Percentiles rank a stretch among this genome's conserved stretches.
phyloP scores from a whole-genome alignment of 2,888 invertebrate genomes.

The Alloscopus bannaensis region DNA sequence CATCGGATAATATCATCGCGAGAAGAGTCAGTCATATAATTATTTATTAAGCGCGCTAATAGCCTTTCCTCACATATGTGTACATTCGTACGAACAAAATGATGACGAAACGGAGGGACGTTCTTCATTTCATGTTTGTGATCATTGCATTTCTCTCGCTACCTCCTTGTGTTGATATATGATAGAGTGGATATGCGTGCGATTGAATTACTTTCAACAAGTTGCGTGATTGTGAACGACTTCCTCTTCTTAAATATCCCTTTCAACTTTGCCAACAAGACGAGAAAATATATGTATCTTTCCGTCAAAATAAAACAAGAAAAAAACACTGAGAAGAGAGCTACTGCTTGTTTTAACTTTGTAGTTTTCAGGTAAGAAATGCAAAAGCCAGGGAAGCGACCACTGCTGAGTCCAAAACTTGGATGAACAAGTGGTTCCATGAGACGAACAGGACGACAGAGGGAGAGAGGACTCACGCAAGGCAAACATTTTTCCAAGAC shows the following conservation, averaged over 20 bases:
- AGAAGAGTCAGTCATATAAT: slow-evolving; percentile 25
- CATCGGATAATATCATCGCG: slow-evolving; percentile 26
- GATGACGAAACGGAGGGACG: no score
- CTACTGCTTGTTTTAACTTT: neutral
- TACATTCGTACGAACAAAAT: no score
- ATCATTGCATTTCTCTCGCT: no score
- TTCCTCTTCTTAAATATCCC: slow-evolving; percentile 65
- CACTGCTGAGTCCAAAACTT: neutral
- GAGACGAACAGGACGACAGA: slow-evolving; percentile 14
- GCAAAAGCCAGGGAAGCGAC: neutral
- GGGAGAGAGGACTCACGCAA: neutral
- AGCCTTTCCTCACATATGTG: slow-evolving; percentile 24
- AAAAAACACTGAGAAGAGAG: slow-evolving; percentile 24
- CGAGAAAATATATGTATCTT: slow-evolving; percentile 67
- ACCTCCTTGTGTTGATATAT: no score
- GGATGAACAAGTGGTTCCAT: slow-evolving; percentile 17
- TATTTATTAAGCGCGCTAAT: slow-evolving; percentile 50
- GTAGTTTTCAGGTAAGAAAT: neutral
- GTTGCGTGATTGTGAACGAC: slow-evolving; percentile 70
- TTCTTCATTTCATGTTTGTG: no score
- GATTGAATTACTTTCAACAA: slow-evolving; percentile 42
- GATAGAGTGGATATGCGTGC: slow-evolving; percentile 39
- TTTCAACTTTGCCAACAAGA: slow-evolving; percentile 33
- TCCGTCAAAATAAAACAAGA: no score
- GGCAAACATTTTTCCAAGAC: neutral